These are phyloP conservation scores for Aricia artaxerxes DNA, from an alignment of 2,888 invertebrate genomes.

Conservation along the genomic window DNA sequence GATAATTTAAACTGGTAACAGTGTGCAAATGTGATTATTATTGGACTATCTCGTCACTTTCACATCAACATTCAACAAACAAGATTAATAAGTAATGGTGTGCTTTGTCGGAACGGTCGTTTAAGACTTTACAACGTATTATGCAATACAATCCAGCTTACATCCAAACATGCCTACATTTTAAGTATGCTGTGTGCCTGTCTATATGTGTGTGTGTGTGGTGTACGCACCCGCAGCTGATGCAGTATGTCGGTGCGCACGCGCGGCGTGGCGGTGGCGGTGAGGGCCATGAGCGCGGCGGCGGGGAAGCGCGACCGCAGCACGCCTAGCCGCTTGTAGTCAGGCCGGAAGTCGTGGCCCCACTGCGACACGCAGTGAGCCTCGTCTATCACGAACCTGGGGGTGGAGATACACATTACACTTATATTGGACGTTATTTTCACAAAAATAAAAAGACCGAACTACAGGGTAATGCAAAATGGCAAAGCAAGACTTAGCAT, in stretches of 20 bases:
- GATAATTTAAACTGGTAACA: too few species aligned
- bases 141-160: too few species aligned
- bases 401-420: neutral
- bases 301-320: constrained; percentile 82
- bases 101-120: too few species aligned
- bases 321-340: constrained; percentile 90
- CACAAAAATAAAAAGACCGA: neutral
- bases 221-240: constrained; percentile 85
- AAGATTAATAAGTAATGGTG: too few species aligned
- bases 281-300: constrained; percentile 90
- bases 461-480: too few species aligned
- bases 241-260: constrained; percentile 94
- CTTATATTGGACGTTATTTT: neutral
- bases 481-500: too few species aligned
- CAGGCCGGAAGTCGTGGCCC: constrained; percentile 97
- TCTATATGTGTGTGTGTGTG: neutral
- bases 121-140: too few species aligned
- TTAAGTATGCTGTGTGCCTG: neutral
- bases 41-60: too few species aligned
- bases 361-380: constrained; percentile 99
- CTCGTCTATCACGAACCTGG: constrained; percentile 96
- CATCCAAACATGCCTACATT: too few species aligned
- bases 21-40: too few species aligned
- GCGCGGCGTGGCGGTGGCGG: constrained; percentile 97
- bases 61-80: too few species aligned